phyloP scores from a whole-genome alignment of 2,888 invertebrate species.

The Drosophila glabriapex region DNA sequence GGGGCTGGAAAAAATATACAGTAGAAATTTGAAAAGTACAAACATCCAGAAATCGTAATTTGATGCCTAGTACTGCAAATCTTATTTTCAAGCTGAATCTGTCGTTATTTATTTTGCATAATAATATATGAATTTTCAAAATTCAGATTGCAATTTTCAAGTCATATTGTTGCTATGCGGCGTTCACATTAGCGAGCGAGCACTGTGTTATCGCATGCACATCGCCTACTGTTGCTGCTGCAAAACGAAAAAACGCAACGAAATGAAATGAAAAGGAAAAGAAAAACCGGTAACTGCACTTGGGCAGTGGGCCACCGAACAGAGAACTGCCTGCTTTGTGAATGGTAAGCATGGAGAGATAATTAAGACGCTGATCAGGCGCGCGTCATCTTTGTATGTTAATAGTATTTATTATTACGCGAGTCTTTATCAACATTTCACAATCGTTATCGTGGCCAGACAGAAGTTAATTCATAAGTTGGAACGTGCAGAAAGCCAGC shows the following conservation, averaged over 20 bases:
- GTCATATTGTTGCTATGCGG: neutral
- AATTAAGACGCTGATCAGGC: neutral
- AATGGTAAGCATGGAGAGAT: neutral
- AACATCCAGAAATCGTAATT: neutral
- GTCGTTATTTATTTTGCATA: too few species aligned
- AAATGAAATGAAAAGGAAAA: constrained; percentile 29
- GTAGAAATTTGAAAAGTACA: neutral
- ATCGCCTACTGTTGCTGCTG: neutral
- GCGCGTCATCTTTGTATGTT: neutral
- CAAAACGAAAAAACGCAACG: constrained; percentile 1
- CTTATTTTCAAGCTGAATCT: neutral
- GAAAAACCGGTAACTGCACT: constrained; percentile 31
- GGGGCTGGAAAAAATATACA: neutral
- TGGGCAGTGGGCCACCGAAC: constrained; percentile 41
- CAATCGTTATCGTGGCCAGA: constrained; percentile 41
- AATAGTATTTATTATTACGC: constrained; percentile 9
- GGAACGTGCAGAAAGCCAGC: constrained; percentile 10
- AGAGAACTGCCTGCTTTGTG: neutral
- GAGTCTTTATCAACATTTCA: constrained; percentile 15
- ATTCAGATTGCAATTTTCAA: neutral
- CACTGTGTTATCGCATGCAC: constrained; percentile 1
- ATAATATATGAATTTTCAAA: neutral
- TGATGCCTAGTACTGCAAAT: neutral
- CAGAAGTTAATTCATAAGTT: constrained; percentile 32
- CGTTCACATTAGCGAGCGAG: neutral